These are phyloP conservation scores for Bugulina stolonifera DNA, from an alignment of 2,888 invertebrate species.

Conservation along the genomic window DNA sequence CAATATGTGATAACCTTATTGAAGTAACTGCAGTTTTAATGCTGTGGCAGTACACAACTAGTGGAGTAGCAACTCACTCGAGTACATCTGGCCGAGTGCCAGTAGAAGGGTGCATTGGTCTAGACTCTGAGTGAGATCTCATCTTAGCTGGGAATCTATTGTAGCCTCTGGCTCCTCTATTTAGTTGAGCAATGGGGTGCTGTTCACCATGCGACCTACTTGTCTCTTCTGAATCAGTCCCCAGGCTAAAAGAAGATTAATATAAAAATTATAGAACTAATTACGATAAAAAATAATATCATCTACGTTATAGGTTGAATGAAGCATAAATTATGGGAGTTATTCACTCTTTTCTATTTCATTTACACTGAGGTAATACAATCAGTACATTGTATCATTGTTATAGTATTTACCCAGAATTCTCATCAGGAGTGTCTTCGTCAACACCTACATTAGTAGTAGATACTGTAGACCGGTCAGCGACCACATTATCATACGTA, in stretches of 20 bases:
- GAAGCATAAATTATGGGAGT: no score
- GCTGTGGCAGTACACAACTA: no score
- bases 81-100: constrained; percentile 5
- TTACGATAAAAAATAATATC: no score
- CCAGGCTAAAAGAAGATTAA: no score
- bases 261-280: no score
- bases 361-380: no score
- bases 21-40: no score
- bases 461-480: neutral
- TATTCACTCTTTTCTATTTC: no score
- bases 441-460: neutral
- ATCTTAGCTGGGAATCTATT: neutral
- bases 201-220: neutral
- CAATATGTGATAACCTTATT: no score
- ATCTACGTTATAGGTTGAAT: no score
- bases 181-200: neutral
- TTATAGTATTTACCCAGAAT: neutral
- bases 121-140: constrained; percentile 25
- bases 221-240: constrained; percentile 3
- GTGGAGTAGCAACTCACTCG: neutral
- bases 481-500: constrained; percentile 31
- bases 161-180: constrained; percentile 3
- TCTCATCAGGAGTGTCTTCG: neutral
- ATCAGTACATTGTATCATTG: no score
- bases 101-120: constrained; percentile 2